Evolutionary conservation across 1,140 invertebrate species (phyloP).

Genomic region (Macrocentrus cingulum): DNA sequence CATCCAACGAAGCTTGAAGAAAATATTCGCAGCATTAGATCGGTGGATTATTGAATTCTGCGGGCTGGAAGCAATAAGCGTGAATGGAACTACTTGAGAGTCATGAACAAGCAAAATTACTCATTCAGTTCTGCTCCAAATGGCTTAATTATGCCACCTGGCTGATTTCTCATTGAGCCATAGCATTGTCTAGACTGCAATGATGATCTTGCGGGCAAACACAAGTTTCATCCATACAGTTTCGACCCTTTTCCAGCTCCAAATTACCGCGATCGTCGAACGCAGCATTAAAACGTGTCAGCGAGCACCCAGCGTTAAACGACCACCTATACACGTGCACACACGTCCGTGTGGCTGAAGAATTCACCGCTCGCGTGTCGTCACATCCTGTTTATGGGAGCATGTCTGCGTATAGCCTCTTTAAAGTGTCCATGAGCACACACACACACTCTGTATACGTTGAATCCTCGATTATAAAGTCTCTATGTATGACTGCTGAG

Average conservation of each 20-base stretch:
- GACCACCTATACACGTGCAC: constrained; percentile 22
- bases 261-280: constrained; percentile 9
- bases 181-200: too few species aligned
- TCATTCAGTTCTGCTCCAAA: too few species aligned
- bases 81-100: too few species aligned
- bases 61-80: too few species aligned
- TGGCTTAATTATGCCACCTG: too few species aligned
- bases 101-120: too few species aligned
- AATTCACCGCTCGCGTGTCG: constrained; percentile 16
- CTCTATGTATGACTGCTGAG: too few species aligned
- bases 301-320: constrained; percentile 10
- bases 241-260: not conserved
- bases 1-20: too few species aligned
- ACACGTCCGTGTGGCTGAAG: constrained; percentile 5
- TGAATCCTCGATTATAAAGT: constrained; percentile 12
- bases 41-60: too few species aligned
- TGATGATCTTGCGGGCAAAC: too few species aligned
- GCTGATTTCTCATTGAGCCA: too few species aligned
- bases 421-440: not conserved
- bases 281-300: constrained; percentile 15
- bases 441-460: constrained; percentile 8
- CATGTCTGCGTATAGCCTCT: constrained; percentile 1
- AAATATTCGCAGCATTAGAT: too few species aligned
- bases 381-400: constrained; percentile 23
- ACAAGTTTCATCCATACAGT: not conserved